phyloP scores from a whole-genome alignment of 2,113 vertebrate species.

The Nematolebias whitei region DNA sequence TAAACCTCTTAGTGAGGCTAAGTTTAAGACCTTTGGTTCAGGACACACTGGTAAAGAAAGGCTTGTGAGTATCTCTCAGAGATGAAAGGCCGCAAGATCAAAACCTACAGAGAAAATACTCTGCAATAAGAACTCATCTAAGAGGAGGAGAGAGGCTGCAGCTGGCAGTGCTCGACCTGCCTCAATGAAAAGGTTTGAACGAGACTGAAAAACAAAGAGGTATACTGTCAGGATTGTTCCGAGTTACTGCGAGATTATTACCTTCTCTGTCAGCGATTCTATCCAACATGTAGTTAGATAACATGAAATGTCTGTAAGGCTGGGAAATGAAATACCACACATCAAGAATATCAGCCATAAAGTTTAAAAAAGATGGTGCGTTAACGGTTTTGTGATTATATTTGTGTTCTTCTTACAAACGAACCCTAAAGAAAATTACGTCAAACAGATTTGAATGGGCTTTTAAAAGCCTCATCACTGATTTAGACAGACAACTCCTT shows the following conservation, averaged over 20 bases:
- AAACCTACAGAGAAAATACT: slow-evolving; percentile 37
- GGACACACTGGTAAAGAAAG: slow-evolving; percentile 18
- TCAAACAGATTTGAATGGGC: slow-evolving; percentile 33
- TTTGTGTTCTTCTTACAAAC: slow-evolving; percentile 18
- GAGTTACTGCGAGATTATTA: slow-evolving; percentile 5
- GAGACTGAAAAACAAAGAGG: slow-evolving; percentile 7
- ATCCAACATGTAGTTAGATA: slow-evolving; percentile 4
- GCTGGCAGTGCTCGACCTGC: slow-evolving; percentile 38
- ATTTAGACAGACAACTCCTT: too few species aligned
- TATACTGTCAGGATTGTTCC: slow-evolving; percentile 5
- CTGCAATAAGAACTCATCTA: slow-evolving; percentile 38
- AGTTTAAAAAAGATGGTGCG: slow-evolving; percentile 29
- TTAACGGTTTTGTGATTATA: slow-evolving; percentile 14
- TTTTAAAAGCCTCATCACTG: too few species aligned
- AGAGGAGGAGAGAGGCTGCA: slow-evolving; percentile 36
- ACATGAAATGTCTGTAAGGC: not conserved
- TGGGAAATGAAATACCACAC: not conserved
- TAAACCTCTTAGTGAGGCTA: not conserved
- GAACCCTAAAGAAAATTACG: slow-evolving; percentile 18
- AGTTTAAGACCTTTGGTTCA: slow-evolving; percentile 8
- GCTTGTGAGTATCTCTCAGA: slow-evolving; percentile 14
- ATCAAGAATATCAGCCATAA: slow-evolving; percentile 10
- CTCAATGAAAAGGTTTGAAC: slow-evolving; percentile 22
- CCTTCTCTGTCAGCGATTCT: not conserved
- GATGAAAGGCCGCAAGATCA: slow-evolving; percentile 66